Evolutionary conservation across 2,113 vertebrate species (phyloP), one percentile per base, ranked within the genome.

Genomic region (Trichechus manatus): DNA sequence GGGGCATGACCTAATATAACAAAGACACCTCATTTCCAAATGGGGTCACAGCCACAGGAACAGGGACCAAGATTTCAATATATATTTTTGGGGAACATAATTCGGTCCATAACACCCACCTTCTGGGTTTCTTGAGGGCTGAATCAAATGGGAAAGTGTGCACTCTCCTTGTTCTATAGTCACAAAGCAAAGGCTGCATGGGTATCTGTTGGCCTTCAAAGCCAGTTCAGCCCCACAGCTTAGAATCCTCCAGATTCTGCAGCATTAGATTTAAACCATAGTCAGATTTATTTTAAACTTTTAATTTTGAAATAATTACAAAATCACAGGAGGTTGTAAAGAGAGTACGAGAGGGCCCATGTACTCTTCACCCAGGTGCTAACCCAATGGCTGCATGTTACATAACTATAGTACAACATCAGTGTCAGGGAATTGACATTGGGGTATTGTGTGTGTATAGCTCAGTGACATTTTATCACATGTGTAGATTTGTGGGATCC

Each of bases 101-200:
- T n/a, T 70, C 68, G n/a, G 33, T 70, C 31, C 27, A 20, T 22
- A 19, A 72, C 70, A n/a, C n/a, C 42, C 42, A 5, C 25, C 17
- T 36, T 19, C 27, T 8, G 47, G 14, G 31, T 31, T 77, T 70
- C 56, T 33, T 4, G 29, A 6, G n/a, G 82, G 39, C 39, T 20
- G 0, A 47, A 14, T 3, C 10, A 33, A 6, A 13, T 0, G 25
- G 44, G 77, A 44, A 20, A 10, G 53, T 0, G 9, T 14, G 63
- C 3, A 1, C 27, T 31, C 25, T 42, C 9, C 44, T 39, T 63
- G 61, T 42, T 10, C 14, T 3, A 22, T 23, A 27, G n/a, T 64
- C 29, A 44, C 1, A 44, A 22, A 31, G 33, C 29, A 9, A 19
- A 50, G 31, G 9, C 23, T 2, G 50, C 47, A 1, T 25, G 4